Base-by-base conservation (phyloP, 2,797 vertebrate genomes). In the Periophthalmus magnuspinnatus region DNA sequence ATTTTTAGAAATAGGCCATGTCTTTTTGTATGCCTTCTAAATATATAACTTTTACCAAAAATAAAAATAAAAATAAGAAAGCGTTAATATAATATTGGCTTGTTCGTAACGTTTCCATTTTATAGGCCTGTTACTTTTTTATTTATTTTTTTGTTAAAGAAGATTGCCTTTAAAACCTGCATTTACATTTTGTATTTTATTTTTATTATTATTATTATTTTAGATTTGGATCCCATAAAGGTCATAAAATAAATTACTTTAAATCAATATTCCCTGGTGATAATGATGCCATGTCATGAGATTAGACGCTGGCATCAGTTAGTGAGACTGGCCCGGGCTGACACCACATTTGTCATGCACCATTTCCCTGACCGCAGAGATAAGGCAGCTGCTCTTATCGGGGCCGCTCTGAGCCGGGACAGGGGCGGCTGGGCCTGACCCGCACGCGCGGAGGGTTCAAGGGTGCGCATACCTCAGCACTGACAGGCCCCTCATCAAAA, bases 291-390 rank as follows among this genome's bases (percentile, higher is more conserved):
- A 86, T 85, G 84, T 85, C 81, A 84, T 79, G 84, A 86, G 78
- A 78, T 76, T 70, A 69, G 69, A 80, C 72, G 72, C 83, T 11
- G 80, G 86, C 81, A 82, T 86, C 81, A 83, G 89, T 90, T 76
- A 81, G 67, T 72, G 71, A 79, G 69, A 62, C 75, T 78, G 63
- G 82, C 84, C 85, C 84, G 76, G 71, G 79, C 70, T 86, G 83
- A 87, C 89, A 85, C 81, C 54, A 77, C 82, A 86, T 91, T 90
- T 81, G 86, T 90, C 87, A 91, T 66, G 69, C 82, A 73, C 84
- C 88, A 81, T 86, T 89, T 89, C 86, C 76, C 85, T 80, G 86
- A 84, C 81, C 82, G 71, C 84, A 69, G 71, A 84, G 89, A 90
- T 90, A 89, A 87, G 81, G 70, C 22, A 55, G 45, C 81, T 74